phyloP scores from a whole-genome alignment of 2,113 vertebrate species.

The Cochlearius cochlearius region DNA sequence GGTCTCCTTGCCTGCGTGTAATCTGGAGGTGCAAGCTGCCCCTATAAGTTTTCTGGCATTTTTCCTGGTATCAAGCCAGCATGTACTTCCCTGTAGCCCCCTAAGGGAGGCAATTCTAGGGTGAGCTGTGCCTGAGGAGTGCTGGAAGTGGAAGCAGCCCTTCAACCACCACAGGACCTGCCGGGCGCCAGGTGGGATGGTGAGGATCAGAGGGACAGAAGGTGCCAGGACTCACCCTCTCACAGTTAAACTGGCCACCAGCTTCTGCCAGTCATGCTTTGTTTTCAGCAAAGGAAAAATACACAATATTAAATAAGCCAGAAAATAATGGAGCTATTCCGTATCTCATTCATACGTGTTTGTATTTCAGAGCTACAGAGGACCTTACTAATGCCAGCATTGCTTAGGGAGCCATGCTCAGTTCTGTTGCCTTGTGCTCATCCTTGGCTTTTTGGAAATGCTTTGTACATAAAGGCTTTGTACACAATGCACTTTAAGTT shows the following conservation, averaged over 20 bases:
- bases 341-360: background rate
- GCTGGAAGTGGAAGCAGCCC: background rate
- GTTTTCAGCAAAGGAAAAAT: background rate
- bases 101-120: fast-evolving
- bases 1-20: fast-evolving
- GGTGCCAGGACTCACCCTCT: background rate
- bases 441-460: background rate
- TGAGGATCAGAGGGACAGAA: background rate
- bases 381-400: background rate
- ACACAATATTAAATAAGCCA: background rate
- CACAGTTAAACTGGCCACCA: background rate
- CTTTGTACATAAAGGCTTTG: background rate
- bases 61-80: background rate
- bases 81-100: background rate
- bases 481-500: background rate
- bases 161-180: background rate
- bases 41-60: background rate
- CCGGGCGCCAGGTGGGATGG: background rate
- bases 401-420: background rate
- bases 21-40: background rate
- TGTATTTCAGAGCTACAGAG: background rate
- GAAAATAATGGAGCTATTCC: background rate
- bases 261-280: background rate
- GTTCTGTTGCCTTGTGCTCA: background rate
- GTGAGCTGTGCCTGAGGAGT: background rate